Evolutionary conservation across 2,797 vertebrate species (phyloP).

Genomic region (Moxostoma hubbsi): DNA sequence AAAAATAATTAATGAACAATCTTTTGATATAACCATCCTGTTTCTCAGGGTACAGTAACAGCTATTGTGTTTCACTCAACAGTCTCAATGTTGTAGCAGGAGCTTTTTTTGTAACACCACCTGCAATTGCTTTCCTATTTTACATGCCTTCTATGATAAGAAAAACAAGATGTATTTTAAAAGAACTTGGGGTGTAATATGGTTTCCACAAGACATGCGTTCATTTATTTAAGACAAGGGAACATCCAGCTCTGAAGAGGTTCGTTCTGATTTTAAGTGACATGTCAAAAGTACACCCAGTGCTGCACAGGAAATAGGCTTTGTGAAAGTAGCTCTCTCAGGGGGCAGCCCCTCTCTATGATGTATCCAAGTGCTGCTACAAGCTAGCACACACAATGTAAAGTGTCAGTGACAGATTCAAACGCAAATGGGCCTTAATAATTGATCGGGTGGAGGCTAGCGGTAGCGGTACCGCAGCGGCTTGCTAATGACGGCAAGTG

Average conservation of each 20-base stretch:
- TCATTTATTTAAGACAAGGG: slow-evolving; percentile 69
- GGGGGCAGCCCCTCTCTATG: slow-evolving; percentile 63
- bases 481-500: slow-evolving; percentile 62
- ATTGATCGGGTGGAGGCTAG: slow-evolving; percentile 69
- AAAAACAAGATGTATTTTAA: slow-evolving; percentile 60
- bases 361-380: slow-evolving; percentile 65
- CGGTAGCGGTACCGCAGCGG: slow-evolving; percentile 24
- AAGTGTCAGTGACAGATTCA: slow-evolving; percentile 68
- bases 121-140: slow-evolving; percentile 41
- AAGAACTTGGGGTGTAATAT: slow-evolving; percentile 58
- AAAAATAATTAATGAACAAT: neutral
- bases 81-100: neutral
- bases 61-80: neutral
- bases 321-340: slow-evolving; percentile 67
- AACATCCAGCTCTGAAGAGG: slow-evolving; percentile 62
- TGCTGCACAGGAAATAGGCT: slow-evolving; percentile 59
- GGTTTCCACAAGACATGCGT: slow-evolving; percentile 63
- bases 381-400: slow-evolving; percentile 60
- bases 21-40: neutral
- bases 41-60: neutral
- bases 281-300: slow-evolving; percentile 70
- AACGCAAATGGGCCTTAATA: slow-evolving; percentile 74
- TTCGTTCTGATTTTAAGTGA: slow-evolving; percentile 77
- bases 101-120: slow-evolving; percentile 24
- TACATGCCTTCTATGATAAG: slow-evolving; percentile 38